Percentiles rank a stretch among this genome's conserved stretches.
Evolutionary conservation across 2,113 vertebrate species (phyloP).

Genomic region (Limanda limanda): DNA sequence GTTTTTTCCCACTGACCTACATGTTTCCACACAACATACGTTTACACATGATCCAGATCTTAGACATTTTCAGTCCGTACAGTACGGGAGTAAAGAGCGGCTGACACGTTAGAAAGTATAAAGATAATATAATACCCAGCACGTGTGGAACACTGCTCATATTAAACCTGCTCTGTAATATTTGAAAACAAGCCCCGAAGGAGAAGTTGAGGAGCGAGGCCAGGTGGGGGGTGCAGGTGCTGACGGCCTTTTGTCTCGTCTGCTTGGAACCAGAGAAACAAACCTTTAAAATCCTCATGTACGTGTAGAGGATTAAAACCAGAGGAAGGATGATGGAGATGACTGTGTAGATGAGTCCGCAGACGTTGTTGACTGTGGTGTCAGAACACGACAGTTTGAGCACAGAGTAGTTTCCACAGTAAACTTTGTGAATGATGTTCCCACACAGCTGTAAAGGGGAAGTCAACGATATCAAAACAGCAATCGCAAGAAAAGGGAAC

Average conservation of each 20-base stretch:
- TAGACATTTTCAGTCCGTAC: slow-evolving; percentile 35
- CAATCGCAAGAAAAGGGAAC: neutral
- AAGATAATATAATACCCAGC: slow-evolving; percentile 6
- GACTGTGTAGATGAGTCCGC: slow-evolving; percentile 24
- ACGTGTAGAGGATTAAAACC: slow-evolving; percentile 20
- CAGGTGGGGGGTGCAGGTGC: slow-evolving; percentile 44
- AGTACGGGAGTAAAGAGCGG: slow-evolving; percentile 26
- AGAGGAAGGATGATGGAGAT: slow-evolving; percentile 24
- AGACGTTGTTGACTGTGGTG: slow-evolving; percentile 54
- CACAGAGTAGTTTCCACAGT: slow-evolving; percentile 71
- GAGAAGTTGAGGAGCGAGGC: slow-evolving; percentile 30
- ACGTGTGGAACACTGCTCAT: neutral
- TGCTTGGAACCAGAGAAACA: slow-evolving; percentile 24
- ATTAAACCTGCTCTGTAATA: slow-evolving; percentile 20
- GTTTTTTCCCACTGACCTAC: too few species aligned
- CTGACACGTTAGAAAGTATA: slow-evolving; percentile 38
- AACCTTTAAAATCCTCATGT: slow-evolving; percentile 14
- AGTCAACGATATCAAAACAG: slow-evolving; percentile 38
- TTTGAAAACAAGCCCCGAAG: slow-evolving; percentile 1
- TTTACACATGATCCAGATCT: slow-evolving; percentile 21
- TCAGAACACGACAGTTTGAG: slow-evolving; percentile 70
- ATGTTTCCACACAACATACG: neutral
- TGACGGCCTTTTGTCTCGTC: slow-evolving; percentile 30
- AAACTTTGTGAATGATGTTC: slow-evolving; percentile 63
- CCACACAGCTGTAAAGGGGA: slow-evolving; percentile 60